phyloP scores from a whole-genome alignment of 2,888 invertebrate species.

The Ellobium chinense region DNA sequence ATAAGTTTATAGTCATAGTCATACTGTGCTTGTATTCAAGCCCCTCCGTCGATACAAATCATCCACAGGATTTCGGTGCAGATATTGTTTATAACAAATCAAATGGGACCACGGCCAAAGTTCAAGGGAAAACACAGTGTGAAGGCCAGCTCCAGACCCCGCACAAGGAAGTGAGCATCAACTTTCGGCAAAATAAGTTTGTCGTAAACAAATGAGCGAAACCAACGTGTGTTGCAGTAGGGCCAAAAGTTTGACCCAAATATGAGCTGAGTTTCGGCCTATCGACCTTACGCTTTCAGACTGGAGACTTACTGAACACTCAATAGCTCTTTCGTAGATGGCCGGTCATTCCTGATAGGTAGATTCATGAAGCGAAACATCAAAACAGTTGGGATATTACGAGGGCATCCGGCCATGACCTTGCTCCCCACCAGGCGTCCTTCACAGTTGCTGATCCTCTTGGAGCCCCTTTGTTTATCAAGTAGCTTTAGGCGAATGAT shows the following conservation, averaged over 20 bases:
- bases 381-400: conserved; percentile 38
- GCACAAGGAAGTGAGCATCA: neutral
- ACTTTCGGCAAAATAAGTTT: neutral
- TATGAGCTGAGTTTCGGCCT: neutral
- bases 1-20: too few relatives aligned
- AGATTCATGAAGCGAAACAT: conserved; percentile 39
- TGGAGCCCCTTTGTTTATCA: conserved; percentile 4
- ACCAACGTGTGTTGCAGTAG: neutral
- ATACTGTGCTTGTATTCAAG: too few relatives aligned
- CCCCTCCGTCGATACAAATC: too few relatives aligned
- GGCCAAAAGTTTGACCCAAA: neutral
- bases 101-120: conserved; percentile 41
- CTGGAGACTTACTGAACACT: conserved; percentile 45
- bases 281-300: neutral
- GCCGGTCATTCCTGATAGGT: conserved; percentile 13
- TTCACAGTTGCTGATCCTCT: conserved; percentile 57
- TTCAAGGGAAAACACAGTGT: conserved; percentile 51
- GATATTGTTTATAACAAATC: too few relatives aligned
- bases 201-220: neutral
- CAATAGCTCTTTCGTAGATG: neutral
- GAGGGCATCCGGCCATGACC: conserved; percentile 71
- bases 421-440: conserved; percentile 67
- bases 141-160: conserved; percentile 41
- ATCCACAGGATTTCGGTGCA: too few relatives aligned
- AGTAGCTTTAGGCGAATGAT: neutral